A percentile compares a stretch with the other conserved stretches of the same genome.
These are phyloP conservation scores for Vanessa tameamea DNA, from an alignment of 1,140 invertebrate genomes.

Conservation along the genomic window DNA sequence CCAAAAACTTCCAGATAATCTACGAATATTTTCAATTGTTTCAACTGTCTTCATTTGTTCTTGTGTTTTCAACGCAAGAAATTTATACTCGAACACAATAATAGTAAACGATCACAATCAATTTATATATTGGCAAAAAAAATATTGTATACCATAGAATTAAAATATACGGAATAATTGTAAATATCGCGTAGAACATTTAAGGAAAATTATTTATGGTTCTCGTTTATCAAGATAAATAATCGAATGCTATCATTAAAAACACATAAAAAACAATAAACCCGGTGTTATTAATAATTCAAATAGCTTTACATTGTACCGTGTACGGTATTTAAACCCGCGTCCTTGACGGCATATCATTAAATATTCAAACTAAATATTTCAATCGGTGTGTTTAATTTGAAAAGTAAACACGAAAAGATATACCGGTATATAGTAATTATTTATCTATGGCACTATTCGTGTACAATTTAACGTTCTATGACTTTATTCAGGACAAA, in stretches of 20 bases:
- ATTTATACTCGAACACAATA: too few relatives aligned
- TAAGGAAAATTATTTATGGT: background rate
- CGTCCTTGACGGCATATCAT: background rate
- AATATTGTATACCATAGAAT: too few relatives aligned
- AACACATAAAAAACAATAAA: conserved; percentile 8
- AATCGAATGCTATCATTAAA: background rate
- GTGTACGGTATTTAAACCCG: background rate
- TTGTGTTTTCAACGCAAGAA: too few relatives aligned
- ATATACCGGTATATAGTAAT: background rate
- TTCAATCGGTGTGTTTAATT: background rate
- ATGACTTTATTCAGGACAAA: background rate
- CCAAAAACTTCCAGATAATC: too few relatives aligned
- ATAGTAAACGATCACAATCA: too few relatives aligned
- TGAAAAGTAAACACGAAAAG: background rate
- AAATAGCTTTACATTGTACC: background rate
- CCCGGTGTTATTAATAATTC: background rate
- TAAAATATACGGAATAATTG: too few relatives aligned
- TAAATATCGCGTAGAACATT: too few relatives aligned
- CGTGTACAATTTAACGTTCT: background rate
- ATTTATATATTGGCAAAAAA: too few relatives aligned
- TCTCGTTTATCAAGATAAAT: background rate
- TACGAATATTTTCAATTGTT: too few relatives aligned
- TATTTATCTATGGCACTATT: background rate
- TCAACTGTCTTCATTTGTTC: too few relatives aligned
- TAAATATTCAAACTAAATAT: conserved; percentile 14